phyloP scores from a whole-genome alignment of 1,140 invertebrate genomes.

The Lamellibrachia luymesi region DNA sequence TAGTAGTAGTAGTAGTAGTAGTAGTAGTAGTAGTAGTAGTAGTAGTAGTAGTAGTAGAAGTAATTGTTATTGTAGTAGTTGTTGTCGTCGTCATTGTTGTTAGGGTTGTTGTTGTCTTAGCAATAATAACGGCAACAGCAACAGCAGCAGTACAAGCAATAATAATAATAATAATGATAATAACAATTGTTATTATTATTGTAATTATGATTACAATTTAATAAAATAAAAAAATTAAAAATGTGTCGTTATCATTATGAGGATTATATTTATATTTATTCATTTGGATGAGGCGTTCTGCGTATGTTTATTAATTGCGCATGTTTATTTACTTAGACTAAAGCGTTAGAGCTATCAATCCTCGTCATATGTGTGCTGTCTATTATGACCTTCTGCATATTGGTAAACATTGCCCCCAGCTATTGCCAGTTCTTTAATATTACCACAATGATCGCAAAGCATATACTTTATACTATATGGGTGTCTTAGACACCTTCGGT shows the following conservation, averaged over 20 bases:
- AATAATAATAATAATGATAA: neutral
- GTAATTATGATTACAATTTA: too few relatives aligned
- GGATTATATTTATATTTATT: too few relatives aligned
- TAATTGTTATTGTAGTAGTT: slow-evolving; percentile 20
- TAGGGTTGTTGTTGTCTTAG: slow-evolving; percentile 3
- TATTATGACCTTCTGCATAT: neutral
- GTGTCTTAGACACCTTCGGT: neutral
- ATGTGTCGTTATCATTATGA: too few relatives aligned
- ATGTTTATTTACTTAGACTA: neutral
- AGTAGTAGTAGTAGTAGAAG: slow-evolving; percentile 22
- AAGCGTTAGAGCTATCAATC: neutral
- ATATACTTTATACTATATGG: neutral
- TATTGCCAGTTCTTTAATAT: neutral
- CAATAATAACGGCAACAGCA: slow-evolving; percentile 13
- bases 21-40: slow-evolving; percentile 24
- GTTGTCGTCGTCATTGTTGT: slow-evolving; percentile 19
- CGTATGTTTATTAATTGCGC: neutral
- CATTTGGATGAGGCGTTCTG: neutral
- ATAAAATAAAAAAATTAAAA: too few relatives aligned
- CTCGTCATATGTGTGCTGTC: neutral
- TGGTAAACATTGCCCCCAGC: too few relatives aligned
- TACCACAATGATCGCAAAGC: neutral
- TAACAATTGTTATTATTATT: neutral
- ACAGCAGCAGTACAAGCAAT: slow-evolving; percentile 8
- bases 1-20: slow-evolving; percentile 20